Percentiles rank a stretch among this genome's conserved stretches.
Conservation (phyloP, 2,797 vertebrate species). For the Argentina silus region DNA sequence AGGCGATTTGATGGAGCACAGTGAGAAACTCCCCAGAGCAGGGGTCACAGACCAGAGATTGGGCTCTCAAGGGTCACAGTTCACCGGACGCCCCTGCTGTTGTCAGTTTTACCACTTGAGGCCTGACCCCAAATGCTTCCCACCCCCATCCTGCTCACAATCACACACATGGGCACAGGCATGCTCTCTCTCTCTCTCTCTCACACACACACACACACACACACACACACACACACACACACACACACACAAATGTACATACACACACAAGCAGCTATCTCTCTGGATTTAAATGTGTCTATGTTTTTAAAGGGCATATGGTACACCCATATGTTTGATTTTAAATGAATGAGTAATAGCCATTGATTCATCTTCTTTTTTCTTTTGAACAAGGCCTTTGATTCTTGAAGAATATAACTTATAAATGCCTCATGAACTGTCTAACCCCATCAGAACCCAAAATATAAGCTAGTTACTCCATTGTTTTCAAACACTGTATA, state of each 20-base stretch:
- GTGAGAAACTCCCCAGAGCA: background rate
- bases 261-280: background rate
- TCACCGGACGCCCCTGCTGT: conserved; percentile 19
- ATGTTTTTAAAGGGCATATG: background rate
- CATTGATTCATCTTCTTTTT: too few species aligned
- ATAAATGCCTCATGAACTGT: too few species aligned
- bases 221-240: conserved; percentile 5
- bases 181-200: background rate
- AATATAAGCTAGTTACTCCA: too few species aligned
- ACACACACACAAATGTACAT: background rate
- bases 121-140: background rate
- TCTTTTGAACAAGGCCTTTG: background rate
- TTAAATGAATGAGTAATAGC: too few species aligned
- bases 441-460: too few species aligned
- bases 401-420: too few species aligned
- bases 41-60: background rate
- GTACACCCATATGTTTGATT: background rate
- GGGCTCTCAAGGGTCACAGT: conserved; percentile 21
- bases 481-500: too few species aligned
- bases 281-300: background rate
- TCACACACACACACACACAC: background rate
- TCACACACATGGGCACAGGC: background rate
- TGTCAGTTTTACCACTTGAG: conserved; percentile 30
- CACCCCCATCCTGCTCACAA: background rate
- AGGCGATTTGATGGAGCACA: too few species aligned